Conservation (phyloP, 2,888 invertebrate genomes). For the Stratiomys singularior region DNA sequence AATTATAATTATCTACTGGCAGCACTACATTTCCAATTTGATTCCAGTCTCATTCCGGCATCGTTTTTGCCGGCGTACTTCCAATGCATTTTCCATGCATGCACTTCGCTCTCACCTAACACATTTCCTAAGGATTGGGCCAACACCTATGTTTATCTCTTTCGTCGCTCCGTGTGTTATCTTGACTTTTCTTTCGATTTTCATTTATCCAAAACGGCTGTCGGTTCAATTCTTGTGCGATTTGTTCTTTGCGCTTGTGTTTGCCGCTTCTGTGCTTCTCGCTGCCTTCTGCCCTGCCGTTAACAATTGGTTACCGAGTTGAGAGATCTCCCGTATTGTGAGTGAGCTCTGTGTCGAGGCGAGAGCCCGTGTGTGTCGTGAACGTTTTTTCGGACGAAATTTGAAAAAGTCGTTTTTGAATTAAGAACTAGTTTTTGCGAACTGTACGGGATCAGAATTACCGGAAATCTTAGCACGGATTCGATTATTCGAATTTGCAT, state of each 20-base stretch:
- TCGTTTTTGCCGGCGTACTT: neutral
- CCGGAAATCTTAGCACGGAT: conserved; percentile 15
- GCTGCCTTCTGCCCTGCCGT: conserved; percentile 20
- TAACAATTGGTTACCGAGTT: conserved; percentile 14
- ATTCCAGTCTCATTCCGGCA: neutral
- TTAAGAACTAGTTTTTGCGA: conserved; percentile 20
- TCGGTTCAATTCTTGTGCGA: neutral
- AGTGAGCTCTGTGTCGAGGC: neutral
- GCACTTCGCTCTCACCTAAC: neutral
- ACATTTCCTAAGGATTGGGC: no score
- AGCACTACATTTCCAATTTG: neutral
- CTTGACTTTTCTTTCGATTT: neutral
- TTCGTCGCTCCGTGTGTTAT: neutral
- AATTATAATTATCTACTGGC: no score
- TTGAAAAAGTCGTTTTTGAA: conserved; percentile 39
- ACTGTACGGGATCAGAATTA: neutral
- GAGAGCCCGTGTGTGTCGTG: conserved; percentile 7
- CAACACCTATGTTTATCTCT: neutral
- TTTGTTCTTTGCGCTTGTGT: neutral
- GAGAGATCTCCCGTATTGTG: no score
- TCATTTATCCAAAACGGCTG: neutral
- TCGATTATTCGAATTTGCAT: conserved; percentile 1
- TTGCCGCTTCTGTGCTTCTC: neutral
- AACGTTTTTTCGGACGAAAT: conserved; percentile 23
- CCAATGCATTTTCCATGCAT: neutral